Evolutionary conservation across 2,113 vertebrate species (phyloP), one percentile per base, ranked within the genome.

Genomic region (Zosterops pallidus): DNA sequence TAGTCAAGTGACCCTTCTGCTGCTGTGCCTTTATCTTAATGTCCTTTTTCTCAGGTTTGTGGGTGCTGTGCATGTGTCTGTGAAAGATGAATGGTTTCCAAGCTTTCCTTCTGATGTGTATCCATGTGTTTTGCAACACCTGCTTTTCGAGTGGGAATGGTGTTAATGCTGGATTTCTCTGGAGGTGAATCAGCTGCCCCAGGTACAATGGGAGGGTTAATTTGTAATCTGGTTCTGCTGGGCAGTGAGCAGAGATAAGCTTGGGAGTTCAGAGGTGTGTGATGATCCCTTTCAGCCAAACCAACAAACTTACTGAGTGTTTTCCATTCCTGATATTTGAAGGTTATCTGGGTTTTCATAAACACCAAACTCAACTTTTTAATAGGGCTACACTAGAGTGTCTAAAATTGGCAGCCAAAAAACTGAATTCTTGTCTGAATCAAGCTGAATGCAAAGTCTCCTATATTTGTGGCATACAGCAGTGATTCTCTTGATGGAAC

Each of bases 141-240:
- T 44, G 47, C 37, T 78, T 88, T 90, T 86, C 55, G 94, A 37
- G 65, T 28, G 71, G 62, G 35, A 62, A 83, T 52, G 44, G 24
- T 83, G 80, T 57, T 60, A 41, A 37, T 56, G 79, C 29, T 63
- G 79, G 46, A 4, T 93, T 81, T 94, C 71, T 71, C 39, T 41
- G 28, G 39, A 79, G 80, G 53, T 64, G 77, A 86, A 52, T 67
- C 52, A 50, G 3, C 29, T 64, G 56, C 44, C 60, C 77, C 47
- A 47, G 85, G 79, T 81, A 78, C 79, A 71, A 78, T 83, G 33
- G 85, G 79, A 64, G 14, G 47, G 91, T 96, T 96, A 94, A 95
- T 97, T 75, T 28, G 5, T 88, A 96, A 96, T 86, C 64, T 47
- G 52, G 41, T 47, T 59, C 78, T 92, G 42, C 55, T 74, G 79